Evolutionary conservation across 2,888 invertebrate species (phyloP), one percentile per base, ranked within the genome.

Genomic region (Lithodes maja): DNA sequence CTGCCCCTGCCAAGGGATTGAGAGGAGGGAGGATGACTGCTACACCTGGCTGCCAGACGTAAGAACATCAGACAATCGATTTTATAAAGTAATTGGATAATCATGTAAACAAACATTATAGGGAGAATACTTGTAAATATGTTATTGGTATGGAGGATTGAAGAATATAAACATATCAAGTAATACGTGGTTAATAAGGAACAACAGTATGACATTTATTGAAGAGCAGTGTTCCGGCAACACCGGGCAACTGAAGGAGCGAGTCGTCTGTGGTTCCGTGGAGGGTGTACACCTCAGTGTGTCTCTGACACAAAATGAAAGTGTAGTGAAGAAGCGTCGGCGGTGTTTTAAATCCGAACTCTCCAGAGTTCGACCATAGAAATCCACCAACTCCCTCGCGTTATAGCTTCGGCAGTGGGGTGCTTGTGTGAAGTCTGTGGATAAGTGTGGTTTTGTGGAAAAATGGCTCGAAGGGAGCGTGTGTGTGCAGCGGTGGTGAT

Each of bases 221-320:
- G 71, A n/a, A 71, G 71, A n/a, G 71, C 12, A 71, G n/a, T 71
- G 15, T 12, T n/a, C 71, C 71, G 71, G n/a, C 71, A 5, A 12
- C 12, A 61, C 71, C 71, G 71, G 17, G n/a, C 5, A n/a, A 12
- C 5, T 71, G 71, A 71, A 71, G 71, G 71, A 78, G 77, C 68
- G 85, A 85, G 85, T 85, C 85, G 85, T 85, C 78, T 85, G 85
- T 85, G 68, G 85, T 69, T 17, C 69, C n/a, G 78, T 85, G 85
- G 68, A n/a, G 85, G n/a, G 83, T 33, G 69, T 68, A 61, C 61
- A 77, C 49, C 61, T 79, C 61, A 49, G 61, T 69, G 85, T 78
- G 85, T 79, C 68, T 61, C 33, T 49, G 61, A 68, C 85, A 55
- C 85, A 85, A 68, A 78, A 85, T 85, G 85, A 85, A 85, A 85